Conservation (phyloP, 2,888 invertebrate species). For the Drosophila buzzatii region DNA sequence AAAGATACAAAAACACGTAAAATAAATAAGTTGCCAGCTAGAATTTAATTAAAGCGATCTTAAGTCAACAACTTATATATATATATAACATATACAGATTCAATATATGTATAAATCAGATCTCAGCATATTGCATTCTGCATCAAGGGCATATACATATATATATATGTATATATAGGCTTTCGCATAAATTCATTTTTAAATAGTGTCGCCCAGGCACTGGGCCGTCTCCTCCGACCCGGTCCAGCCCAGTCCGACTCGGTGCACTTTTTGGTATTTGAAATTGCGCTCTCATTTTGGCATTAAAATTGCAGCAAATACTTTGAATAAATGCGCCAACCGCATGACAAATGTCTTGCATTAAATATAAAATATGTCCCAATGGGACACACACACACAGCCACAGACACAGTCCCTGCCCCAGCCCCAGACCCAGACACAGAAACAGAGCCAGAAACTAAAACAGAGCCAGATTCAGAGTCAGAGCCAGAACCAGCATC, state of each 20-base stretch:
- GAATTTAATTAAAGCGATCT: slow-evolving; percentile 28
- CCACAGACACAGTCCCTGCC: slow-evolving; percentile 5
- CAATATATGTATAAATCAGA: slow-evolving; percentile 41
- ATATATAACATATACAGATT: not conserved
- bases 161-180: not conserved
- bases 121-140: slow-evolving; percentile 49
- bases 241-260: no score
- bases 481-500: slow-evolving; percentile 14
- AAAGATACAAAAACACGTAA: slow-evolving; percentile 2
- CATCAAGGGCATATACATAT: slow-evolving; percentile 9
- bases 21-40: slow-evolving; percentile 1
- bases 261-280: slow-evolving; percentile 45
- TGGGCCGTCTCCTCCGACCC: not conserved
- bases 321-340: slow-evolving; percentile 70
- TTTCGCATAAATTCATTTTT: slow-evolving; percentile 58
- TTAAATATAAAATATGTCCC: slow-evolving; percentile 70
- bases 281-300: slow-evolving; percentile 69
- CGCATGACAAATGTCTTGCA: slow-evolving; percentile 70
- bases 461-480: slow-evolving; percentile 7
- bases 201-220: slow-evolving; percentile 46
- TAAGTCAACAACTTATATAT: slow-evolving; percentile 7
- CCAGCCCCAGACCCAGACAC: not conserved
- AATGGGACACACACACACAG: slow-evolving; percentile 32
- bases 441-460: not conserved
- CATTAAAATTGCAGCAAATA: slow-evolving; percentile 72